A percentile compares a stretch with the other conserved stretches of the same genome.
Conservation (phyloP, 2,797 vertebrate genomes). For the Loris lydekkerianus region DNA sequence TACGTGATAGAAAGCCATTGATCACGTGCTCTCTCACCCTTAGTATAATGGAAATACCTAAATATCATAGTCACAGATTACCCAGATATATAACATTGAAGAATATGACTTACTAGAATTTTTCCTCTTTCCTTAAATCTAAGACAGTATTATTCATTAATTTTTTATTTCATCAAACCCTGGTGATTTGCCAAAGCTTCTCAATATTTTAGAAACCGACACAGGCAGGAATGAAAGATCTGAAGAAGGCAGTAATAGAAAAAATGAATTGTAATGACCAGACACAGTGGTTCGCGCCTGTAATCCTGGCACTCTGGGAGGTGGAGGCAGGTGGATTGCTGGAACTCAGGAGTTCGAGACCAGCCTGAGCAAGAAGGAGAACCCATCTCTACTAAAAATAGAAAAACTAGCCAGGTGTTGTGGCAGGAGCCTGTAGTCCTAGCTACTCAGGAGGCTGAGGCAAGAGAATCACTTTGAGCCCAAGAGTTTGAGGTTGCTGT, state of each 20-base stretch:
- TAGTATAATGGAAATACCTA: slow-evolving; percentile 56
- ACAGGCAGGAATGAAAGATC: not conserved
- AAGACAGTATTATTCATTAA: slow-evolving; percentile 2
- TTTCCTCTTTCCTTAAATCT: not conserved
- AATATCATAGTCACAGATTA: slow-evolving; percentile 42
- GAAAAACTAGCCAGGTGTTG: too few relatives aligned
- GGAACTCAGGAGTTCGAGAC: too few relatives aligned
- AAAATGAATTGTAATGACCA: not conserved
- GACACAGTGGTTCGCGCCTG: too few relatives aligned
- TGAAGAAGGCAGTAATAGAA: not conserved
- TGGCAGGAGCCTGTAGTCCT: too few relatives aligned
- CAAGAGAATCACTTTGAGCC: too few relatives aligned
- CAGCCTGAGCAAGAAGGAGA: too few relatives aligned
- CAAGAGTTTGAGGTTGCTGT: too few relatives aligned
- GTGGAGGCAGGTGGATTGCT: too few relatives aligned
- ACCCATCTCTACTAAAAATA: too few relatives aligned
- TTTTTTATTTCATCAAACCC: not conserved
- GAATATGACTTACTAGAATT: slow-evolving; percentile 8
- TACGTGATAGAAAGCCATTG: not conserved
- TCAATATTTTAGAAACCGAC: not conserved
- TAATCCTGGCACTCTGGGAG: too few relatives aligned
- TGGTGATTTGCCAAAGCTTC: not conserved
- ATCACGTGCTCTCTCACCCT: not conserved
- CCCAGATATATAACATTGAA: not conserved
- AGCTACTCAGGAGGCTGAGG: too few relatives aligned